Evolutionary conservation across 2,113 vertebrate genomes (phyloP).

Genomic region (Ciconia maguari): DNA sequence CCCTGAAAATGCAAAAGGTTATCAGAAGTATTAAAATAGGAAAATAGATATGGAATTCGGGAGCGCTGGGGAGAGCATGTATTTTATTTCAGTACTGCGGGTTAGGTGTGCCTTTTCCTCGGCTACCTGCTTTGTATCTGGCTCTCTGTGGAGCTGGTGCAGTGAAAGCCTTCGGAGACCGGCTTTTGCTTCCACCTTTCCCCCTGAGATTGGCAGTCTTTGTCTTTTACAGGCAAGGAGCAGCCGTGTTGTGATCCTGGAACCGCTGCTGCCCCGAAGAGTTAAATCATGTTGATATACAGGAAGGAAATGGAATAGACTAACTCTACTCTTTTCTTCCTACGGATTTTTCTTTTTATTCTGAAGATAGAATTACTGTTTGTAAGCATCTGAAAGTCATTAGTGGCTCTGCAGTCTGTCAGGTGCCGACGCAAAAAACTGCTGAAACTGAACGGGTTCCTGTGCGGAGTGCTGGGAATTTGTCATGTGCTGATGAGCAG

Average conservation of each 20-base stretch:
- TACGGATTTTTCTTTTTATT: constrained; percentile 80
- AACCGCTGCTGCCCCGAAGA: constrained; percentile 52
- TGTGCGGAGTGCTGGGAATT: constrained; percentile 83
- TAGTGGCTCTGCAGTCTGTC: constrained; percentile 88
- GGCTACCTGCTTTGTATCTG: constrained; percentile 54
- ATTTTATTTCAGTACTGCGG: not conserved
- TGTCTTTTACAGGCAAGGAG: constrained; percentile 66
- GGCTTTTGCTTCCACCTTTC: constrained; percentile 53
- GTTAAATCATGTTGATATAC: constrained; percentile 76
- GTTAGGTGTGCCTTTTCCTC: constrained; percentile 46
- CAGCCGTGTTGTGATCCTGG: constrained; percentile 31
- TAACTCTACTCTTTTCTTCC: constrained; percentile 77
- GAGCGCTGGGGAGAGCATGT: not conserved
- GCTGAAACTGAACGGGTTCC: constrained; percentile 88
- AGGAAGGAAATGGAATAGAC: constrained; percentile 81
- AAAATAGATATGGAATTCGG: not conserved
- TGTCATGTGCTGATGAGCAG: constrained; percentile 92
- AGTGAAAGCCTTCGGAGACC: not conserved
- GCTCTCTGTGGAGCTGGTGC: not conserved
- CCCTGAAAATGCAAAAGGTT: constrained; percentile 56
- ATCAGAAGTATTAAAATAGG: constrained; percentile 59
- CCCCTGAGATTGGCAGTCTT: constrained; percentile 60
- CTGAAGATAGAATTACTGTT: constrained; percentile 88
- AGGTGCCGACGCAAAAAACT: constrained; percentile 85
- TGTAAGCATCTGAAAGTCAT: constrained; percentile 95